Percentiles rank a stretch among this genome's conserved stretches.
phyloP scores from a whole-genome alignment of 2,797 vertebrate genomes.

The Schizopygopsis malacanthus region DNA sequence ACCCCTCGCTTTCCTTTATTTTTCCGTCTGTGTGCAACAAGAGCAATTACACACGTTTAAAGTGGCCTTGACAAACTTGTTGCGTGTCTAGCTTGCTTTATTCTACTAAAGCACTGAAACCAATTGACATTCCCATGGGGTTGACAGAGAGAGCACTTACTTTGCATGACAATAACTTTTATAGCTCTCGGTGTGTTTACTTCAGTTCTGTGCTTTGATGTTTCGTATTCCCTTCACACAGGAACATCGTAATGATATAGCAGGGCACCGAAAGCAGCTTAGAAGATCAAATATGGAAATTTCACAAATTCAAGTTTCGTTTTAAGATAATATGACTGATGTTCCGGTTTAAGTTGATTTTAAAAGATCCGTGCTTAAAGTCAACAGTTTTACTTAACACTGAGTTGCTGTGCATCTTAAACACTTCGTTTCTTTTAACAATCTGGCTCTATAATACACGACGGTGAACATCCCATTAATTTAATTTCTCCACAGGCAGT shows the following conservation, averaged over 20 bases:
- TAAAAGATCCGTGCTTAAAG: background rate
- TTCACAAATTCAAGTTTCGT: constrained; percentile 4
- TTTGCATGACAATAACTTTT: constrained; percentile 43
- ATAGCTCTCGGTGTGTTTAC: constrained; percentile 9
- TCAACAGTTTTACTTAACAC: background rate
- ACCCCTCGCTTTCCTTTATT: background rate
- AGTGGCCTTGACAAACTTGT: constrained; percentile 41
- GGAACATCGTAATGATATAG: constrained; percentile 3
- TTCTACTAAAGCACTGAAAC: constrained; percentile 27
- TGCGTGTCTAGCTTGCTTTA: background rate
- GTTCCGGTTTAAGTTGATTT: constrained; percentile 16
- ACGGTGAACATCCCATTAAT: background rate
- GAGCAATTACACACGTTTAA: constrained; percentile 41
- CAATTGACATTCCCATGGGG: constrained; percentile 31
- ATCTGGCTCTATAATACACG: background rate
- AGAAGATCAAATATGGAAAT: constrained; percentile 30
- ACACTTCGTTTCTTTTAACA: background rate
- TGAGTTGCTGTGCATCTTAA: background rate
- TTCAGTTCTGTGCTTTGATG: constrained; percentile 38
- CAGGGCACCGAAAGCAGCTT: constrained; percentile 14
- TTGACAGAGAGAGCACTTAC: constrained; percentile 31
- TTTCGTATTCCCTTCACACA: background rate
- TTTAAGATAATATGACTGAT: background rate
- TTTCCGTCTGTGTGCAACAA: background rate
- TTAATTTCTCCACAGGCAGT: background rate